phyloP scores from a whole-genome alignment of 2,888 invertebrate species.

The Pristionchus fissidentatus region DNA sequence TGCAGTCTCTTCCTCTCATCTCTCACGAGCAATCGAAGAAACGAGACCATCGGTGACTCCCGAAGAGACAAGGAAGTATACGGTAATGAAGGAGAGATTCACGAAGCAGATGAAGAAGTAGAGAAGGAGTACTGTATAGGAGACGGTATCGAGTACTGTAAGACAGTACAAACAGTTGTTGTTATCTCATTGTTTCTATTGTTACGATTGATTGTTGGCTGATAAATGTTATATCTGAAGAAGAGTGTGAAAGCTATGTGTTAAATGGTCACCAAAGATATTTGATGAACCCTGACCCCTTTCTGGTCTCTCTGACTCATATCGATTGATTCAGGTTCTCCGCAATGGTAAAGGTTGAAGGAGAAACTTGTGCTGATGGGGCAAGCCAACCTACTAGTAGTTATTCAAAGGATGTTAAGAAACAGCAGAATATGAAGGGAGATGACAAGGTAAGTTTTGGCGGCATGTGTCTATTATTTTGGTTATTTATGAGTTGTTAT shows the following conservation, averaged over 20 bases:
- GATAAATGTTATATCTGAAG: conserved; percentile 11
- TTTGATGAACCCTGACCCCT: too few relatives aligned
- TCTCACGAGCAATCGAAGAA: conserved; percentile 10
- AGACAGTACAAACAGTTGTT: not conserved
- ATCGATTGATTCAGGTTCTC: too few relatives aligned
- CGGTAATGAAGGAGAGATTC: conserved; percentile 45
- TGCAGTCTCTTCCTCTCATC: not conserved
- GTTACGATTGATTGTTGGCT: not conserved
- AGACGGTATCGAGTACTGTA: not conserved
- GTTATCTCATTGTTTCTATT: conserved; percentile 1
- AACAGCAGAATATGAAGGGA: too few relatives aligned
- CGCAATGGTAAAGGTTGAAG: too few relatives aligned
- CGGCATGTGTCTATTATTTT: too few relatives aligned
- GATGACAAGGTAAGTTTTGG: too few relatives aligned
- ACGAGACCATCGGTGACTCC: conserved; percentile 45
- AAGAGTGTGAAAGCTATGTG: not conserved
- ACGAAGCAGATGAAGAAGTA: conserved; percentile 38
- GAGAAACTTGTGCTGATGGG: too few relatives aligned
- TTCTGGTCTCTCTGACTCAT: too few relatives aligned
- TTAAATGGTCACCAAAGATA: too few relatives aligned
- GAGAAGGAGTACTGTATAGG: not conserved
- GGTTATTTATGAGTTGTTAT: too few relatives aligned
- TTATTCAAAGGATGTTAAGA: too few relatives aligned
- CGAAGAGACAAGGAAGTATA: conserved; percentile 45
- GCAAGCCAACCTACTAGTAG: too few relatives aligned